Base-by-base conservation (phyloP, 2,797 vertebrate species). In the Ciconia nigra region DNA sequence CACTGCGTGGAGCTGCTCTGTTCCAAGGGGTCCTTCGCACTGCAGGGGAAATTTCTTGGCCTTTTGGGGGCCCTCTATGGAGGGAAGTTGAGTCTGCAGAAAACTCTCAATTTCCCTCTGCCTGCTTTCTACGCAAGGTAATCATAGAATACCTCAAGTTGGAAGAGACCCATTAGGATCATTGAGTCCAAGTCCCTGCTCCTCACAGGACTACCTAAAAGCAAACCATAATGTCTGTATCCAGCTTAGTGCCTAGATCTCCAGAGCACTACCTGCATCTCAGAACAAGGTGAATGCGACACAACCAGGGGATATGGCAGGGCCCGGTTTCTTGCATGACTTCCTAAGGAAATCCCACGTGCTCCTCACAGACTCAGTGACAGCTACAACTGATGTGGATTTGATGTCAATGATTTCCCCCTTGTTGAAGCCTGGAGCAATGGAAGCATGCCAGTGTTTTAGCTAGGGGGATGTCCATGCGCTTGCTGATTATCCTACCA, bases 1-100 rank as follows among this genome's bases (percentile, higher is more conserved):
- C 54, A 67, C 47, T 49, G 47, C 10, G 2, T 0, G 0, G 37
- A 61, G 24, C 4, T 52, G 44, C 16, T 18, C 24, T 33, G 18
- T 28, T 61, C 54, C 46, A 44, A 49, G 14, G 17, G 28, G 26
- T n/a, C 42, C 24, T 82, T 79, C 41, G 20, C 16, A 37, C 7
- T 2, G 2, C 2, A 5, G 16, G 17, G 18, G 35, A 42, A 52
- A 54, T 33, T 61, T 9, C n/a, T 54, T 72, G 71, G n/a, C 62
- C 15, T 57, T 83, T 72, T 24, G 51, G 55, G 15, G 7, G 8
- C 8, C 21, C 5, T 37, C 35, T 44, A 0, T 9, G 37, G 24
- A 25, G 4, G 26, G 39, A 67, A 70, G 42, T 0, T 35, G 35
- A 84, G 29, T 46, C 16, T 51, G 20, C 29, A 89, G 57, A 62